Conservation (phyloP, 1,140 invertebrate genomes). For the Rhyzopertha dominica region DNA sequence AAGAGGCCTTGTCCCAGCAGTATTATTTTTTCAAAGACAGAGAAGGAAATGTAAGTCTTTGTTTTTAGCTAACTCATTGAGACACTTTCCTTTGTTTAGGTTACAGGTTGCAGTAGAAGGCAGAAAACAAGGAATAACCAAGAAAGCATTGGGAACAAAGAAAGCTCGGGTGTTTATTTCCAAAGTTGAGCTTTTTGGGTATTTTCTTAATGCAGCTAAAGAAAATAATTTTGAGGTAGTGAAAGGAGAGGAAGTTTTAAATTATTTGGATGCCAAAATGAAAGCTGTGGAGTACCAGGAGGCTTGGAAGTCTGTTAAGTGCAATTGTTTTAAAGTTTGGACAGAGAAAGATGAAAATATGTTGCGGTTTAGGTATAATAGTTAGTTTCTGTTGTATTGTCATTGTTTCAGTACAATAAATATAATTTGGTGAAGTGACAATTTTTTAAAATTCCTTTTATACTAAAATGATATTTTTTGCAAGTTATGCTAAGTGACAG, state of each 20-base stretch:
- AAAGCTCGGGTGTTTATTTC: conserved; percentile 55
- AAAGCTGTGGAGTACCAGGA: conserved; percentile 45
- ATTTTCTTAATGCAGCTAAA: conserved; percentile 51
- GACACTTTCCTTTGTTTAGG: conserved; percentile 46
- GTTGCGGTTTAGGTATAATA: conserved; percentile 36
- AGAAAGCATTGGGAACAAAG: conserved; percentile 57
- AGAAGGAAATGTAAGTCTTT: conserved; percentile 11
- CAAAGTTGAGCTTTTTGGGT: conserved; percentile 58
- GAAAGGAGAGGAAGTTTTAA: conserved; percentile 31
- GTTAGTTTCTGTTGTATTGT: not conserved
- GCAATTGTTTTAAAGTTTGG: conserved; percentile 53
- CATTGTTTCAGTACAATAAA: not conserved
- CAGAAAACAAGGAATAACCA: conserved; percentile 73
- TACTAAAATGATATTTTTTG: too few species aligned
- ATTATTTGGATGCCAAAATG: conserved; percentile 50
- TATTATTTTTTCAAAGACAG: conserved; percentile 52
- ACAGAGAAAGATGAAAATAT: conserved; percentile 51
- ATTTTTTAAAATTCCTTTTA: not conserved
- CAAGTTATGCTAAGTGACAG: not conserved
- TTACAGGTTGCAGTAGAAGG: conserved; percentile 75
- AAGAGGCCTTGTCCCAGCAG: conserved; percentile 54
- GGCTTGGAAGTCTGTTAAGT: conserved; percentile 49
- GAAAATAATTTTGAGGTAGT: conserved; percentile 36
- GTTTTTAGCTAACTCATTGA: conserved; percentile 19
- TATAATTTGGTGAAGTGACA: conserved; percentile 1